Conservation (phyloP, 2,797 vertebrate species). For the Anniella stebbinsi region DNA sequence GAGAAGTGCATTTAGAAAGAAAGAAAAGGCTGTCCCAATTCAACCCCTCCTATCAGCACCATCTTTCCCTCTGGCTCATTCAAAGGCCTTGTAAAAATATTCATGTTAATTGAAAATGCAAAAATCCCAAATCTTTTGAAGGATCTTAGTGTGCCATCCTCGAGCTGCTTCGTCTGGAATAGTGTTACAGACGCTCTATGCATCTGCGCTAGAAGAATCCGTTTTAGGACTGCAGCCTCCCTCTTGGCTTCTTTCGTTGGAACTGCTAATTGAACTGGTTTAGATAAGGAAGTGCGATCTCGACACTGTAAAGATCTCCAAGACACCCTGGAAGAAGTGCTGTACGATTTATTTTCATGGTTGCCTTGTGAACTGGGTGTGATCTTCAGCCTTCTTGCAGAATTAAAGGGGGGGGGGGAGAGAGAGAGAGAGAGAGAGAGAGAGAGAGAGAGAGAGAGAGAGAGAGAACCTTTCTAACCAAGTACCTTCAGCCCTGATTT, state of each 20-base stretch:
- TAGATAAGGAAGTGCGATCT: slow-evolving; percentile 14
- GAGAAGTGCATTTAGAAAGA: neutral
- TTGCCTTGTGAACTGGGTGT: neutral
- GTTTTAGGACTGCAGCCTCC: neutral
- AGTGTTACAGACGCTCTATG: neutral
- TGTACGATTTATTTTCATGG: slow-evolving; percentile 1
- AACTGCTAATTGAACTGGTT: slow-evolving; percentile 50
- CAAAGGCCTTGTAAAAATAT: slow-evolving; percentile 56
- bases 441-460: neutral
- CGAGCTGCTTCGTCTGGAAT: neutral
- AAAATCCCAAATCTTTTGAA: neutral
- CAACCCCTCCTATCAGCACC: neutral
- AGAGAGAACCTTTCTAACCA: neutral
- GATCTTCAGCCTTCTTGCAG: neutral
- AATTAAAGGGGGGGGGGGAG: neutral
- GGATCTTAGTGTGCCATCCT: neutral
- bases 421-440: neutral
- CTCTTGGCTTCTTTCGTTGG: slow-evolving; percentile 42
- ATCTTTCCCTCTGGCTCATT: slow-evolving; percentile 42
- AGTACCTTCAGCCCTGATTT: too few species aligned
- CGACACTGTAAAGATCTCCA: neutral
- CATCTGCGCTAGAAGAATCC: neutral
- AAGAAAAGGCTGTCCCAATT: neutral
- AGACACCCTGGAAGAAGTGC: neutral
- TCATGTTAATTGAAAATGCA: slow-evolving; percentile 55